These are phyloP conservation scores for Apis florea DNA, from an alignment of 1,140 invertebrate species.

Conservation along the genomic window DNA sequence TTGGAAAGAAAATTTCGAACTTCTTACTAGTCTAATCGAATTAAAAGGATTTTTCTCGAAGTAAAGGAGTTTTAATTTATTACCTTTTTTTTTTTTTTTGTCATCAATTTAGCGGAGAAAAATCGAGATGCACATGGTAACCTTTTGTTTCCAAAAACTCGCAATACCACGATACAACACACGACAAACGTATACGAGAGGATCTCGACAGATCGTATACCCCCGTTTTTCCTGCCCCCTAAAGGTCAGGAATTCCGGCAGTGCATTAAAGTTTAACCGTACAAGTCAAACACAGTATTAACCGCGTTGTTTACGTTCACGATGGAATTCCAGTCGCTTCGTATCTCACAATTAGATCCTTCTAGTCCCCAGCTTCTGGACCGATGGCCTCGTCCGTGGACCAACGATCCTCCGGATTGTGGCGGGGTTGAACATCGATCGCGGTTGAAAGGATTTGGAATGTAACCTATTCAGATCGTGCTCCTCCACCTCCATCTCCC, in stretches of 20 bases:
- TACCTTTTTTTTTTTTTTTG: no score
- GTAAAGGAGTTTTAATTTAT: no score
- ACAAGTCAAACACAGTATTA: conserved; percentile 1
- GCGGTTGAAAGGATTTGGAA: conserved; percentile 45
- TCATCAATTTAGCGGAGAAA: no score
- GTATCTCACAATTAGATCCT: conserved; percentile 40
- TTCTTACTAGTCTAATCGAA: no score
- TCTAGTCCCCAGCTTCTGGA: neutral
- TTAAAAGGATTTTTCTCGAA: no score
- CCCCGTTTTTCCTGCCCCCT: neutral
- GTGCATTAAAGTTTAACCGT: conserved; percentile 10
- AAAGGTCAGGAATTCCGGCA: neutral
- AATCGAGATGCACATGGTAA: no score
- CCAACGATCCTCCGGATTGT: conserved; percentile 36
- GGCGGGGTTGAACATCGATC: conserved; percentile 33
- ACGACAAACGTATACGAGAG: no score
- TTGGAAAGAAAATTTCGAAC: no score
- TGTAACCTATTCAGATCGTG: conserved; percentile 41
- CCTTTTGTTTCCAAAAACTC: no score
- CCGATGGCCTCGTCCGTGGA: conserved; percentile 7
- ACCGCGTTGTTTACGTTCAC: conserved; percentile 11
- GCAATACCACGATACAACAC: no score
- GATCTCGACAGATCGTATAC: no score
- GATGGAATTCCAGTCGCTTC: conserved; percentile 24
- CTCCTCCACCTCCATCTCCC: neutral